Evolutionary conservation across 2,888 invertebrate genomes (phyloP), one percentile per base, ranked within the genome.

Genomic region (Elegia similella): DNA sequence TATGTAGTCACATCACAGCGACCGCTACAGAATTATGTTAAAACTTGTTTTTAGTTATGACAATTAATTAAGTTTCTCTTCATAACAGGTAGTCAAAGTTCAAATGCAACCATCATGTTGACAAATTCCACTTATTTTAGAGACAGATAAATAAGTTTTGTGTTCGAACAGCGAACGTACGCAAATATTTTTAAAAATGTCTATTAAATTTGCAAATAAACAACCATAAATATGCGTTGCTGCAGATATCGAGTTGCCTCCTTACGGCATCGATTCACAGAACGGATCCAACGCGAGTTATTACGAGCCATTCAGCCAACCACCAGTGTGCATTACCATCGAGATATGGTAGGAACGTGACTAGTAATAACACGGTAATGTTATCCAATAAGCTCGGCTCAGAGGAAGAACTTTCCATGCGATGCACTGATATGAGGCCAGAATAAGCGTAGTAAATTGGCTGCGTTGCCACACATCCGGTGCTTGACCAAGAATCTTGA

Each of bases 391-490:
- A 62, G 66, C 61, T 67, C 62, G 64, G 59, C 62, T 67, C 63
- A 70, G 67, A 71, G 63, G 63, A 67, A 64, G 65, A 75, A 72
- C 64, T 69, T 68, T 63, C 62, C 62, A 63, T 54, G 67, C 61
- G 65, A 69, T 72, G 67, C 64, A 65, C 67, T 63, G 58, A 64
- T 68, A 72, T 62, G 63, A 59, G 62, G 61, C 63, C 66, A 62
- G 65, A 71, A 68, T 71, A 70, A 65, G 67, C 67, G 60, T 63
- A 63, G 70, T 68, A 72, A 70, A 73, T 75, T 64, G 70, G 63
- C 65, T 69, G 63, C 63, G 70, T 86, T 84, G 73, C 84, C 73
- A 80, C 84, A 88, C 69, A 81, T 88, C 89, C 88, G 88, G 76
- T 70, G 72, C 80, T 86, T 78, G 83, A 76, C 82, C 86, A 82